phyloP scores from a whole-genome alignment of 2,888 invertebrate genomes.

The Diarsia brunnea region DNA sequence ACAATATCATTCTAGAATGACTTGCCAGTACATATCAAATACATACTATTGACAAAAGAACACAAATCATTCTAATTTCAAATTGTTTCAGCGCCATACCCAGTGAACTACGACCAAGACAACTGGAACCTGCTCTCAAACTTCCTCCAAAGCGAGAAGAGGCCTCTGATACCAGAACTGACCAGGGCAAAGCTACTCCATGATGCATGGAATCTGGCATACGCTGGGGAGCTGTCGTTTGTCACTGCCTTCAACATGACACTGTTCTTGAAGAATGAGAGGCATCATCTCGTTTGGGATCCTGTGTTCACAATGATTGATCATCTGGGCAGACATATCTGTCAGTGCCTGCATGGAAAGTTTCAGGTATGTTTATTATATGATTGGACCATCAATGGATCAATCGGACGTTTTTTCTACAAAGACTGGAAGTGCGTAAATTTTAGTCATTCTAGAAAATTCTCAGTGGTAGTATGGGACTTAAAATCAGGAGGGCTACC shows the following conservation, averaged over 20 bases:
- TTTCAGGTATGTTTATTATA: constrained; percentile 91
- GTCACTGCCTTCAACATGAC: constrained; percentile 95
- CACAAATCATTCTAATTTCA: background rate
- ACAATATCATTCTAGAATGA: too few species aligned
- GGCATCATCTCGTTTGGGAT: constrained; percentile 95
- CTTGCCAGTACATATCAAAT: background rate
- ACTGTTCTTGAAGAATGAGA: constrained; percentile 93
- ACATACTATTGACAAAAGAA: background rate
- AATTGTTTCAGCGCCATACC: constrained; percentile 92
- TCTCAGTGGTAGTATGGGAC: too few species aligned
- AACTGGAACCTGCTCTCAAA: constrained; percentile 94
- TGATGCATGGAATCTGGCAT: constrained; percentile 95
- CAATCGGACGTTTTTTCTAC: background rate
- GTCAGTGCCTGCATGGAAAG: constrained; percentile 91
- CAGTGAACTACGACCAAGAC: constrained; percentile 94
- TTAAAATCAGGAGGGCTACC: too few species aligned
- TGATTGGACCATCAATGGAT: background rate
- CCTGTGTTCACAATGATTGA: constrained; percentile 96
- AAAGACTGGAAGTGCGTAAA: background rate
- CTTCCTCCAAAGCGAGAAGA: constrained; percentile 90
- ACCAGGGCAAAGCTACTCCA: constrained; percentile 94
- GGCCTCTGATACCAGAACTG: constrained; percentile 92
- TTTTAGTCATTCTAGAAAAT: too few species aligned
- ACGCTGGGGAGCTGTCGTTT: constrained; percentile 94
- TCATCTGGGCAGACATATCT: constrained; percentile 94